phyloP scores from a whole-genome alignment of 30 jellyfish, hydroid and myxozoan species.

The Clytia hemisphaerica region DNA sequence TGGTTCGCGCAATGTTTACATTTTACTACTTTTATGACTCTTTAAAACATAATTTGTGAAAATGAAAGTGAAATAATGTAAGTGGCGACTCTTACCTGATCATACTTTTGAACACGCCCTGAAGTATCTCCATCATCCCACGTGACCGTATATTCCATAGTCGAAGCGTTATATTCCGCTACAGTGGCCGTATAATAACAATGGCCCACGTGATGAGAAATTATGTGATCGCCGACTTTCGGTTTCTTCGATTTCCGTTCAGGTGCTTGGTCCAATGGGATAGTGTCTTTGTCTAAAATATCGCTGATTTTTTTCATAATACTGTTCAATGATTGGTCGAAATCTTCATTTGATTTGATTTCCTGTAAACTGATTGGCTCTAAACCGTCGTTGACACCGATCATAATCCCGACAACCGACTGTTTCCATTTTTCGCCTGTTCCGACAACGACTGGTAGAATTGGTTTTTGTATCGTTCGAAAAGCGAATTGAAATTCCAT shows the following conservation, averaged over 20 bases:
- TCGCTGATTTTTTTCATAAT: conserved; percentile 6
- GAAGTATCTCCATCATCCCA: conserved; percentile 86
- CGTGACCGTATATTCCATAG: conserved; percentile 57
- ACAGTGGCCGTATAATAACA: conserved; percentile 80
- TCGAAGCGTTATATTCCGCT: conserved; percentile 31
- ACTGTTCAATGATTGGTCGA: conserved; percentile 8
- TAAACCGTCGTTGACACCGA: conserved; percentile 22
- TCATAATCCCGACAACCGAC: conserved; percentile 63
- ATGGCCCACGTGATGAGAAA: conserved; percentile 49
- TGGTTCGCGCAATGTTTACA: too few species aligned
- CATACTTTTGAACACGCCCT: conserved; percentile 55
- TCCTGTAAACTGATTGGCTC: conserved; percentile 42
- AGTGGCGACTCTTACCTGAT: conserved; percentile 17
- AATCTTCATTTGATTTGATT: background rate
- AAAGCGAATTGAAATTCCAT: conserved; percentile 81
- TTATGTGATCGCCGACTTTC: conserved; percentile 66
- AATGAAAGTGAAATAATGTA: background rate
- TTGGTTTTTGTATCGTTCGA: conserved; percentile 55
- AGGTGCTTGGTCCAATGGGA: background rate
- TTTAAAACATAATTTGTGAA: background rate
- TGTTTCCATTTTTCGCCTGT: conserved; percentile 48
- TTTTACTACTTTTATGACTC: background rate
- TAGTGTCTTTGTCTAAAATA: background rate
- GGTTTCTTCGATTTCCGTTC: conserved; percentile 36
- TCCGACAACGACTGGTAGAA: conserved; percentile 76